Percentiles rank a stretch among this genome's conserved stretches.
These are phyloP conservation scores for Molanna angustata DNA, from an alignment of 2,888 invertebrate genomes.

Conservation along the genomic window DNA sequence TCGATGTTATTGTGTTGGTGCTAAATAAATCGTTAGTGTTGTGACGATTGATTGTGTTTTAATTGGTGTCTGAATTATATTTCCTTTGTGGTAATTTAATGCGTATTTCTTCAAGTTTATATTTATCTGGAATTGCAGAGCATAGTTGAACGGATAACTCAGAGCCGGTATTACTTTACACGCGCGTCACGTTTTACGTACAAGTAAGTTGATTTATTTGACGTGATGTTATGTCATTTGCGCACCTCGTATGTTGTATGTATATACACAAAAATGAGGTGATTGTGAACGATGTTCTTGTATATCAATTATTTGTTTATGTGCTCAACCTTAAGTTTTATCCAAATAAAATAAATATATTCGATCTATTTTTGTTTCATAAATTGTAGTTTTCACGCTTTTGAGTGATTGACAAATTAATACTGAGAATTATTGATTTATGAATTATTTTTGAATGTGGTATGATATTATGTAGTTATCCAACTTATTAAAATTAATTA, in stretches of 20 bases:
- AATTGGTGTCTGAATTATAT: conserved; percentile 47
- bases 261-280: background rate
- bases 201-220: background rate
- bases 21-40: conserved; percentile 36
- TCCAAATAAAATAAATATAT: no score
- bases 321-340: no score
- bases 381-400: no score
- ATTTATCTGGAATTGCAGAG: conserved; percentile 21
- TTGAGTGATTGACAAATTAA: no score
- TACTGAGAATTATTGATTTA: no score
- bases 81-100: conserved; percentile 49
- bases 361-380: no score
- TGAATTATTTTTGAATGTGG: no score
- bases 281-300: no score
- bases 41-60: conserved; percentile 41
- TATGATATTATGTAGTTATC: no score
- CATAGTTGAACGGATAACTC: no score
- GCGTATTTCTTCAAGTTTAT: conserved; percentile 23
- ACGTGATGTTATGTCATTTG: conserved; percentile 12
- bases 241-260: conserved; percentile 10
- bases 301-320: no score
- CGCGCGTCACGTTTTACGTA: conserved; percentile 20
- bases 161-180: conserved; percentile 16
- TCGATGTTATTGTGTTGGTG: conserved; percentile 50
- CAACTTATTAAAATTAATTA: no score